Conservation (phyloP, 2,113 vertebrate genomes). For the Tonatia bakeri region DNA sequence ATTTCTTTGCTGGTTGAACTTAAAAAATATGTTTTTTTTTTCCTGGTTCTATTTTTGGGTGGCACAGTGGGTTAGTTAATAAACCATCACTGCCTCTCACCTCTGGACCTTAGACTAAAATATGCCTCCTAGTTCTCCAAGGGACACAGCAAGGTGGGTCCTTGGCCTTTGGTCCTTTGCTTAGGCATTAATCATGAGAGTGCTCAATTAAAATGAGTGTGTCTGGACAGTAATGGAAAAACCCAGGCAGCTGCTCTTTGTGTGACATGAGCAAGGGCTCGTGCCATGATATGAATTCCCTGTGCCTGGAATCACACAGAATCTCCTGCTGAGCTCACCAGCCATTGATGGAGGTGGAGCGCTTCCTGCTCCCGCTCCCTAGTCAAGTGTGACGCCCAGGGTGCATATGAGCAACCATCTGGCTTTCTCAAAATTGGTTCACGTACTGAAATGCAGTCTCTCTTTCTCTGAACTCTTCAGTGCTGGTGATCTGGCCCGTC, state of each 20-base stretch:
- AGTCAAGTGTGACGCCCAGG: neutral
- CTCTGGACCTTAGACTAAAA: neutral
- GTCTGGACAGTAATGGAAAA: neutral
- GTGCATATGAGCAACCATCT: neutral
- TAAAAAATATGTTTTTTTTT: neutral
- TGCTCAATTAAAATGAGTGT: neutral
- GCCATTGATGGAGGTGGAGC: neutral
- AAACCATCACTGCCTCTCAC: slow-evolving; percentile 1
- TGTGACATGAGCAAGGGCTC: neutral
- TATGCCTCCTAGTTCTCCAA: neutral
- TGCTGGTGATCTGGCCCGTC: neutral
- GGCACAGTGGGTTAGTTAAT: neutral
- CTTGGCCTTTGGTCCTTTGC: neutral
- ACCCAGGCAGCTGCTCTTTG: neutral
- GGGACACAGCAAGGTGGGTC: neutral
- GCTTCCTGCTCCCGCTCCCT: neutral
- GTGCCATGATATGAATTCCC: neutral
- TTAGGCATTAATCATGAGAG: neutral
- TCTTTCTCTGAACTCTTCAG: neutral
- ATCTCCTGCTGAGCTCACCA: neutral
- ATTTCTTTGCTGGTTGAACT: neutral
- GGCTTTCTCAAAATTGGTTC: neutral
- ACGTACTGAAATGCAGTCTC: neutral
- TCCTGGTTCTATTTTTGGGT: neutral
- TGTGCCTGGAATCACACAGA: rapidly evolving